Conservation (phyloP, 2,888 invertebrate species). For the Hypomecis atomaria region DNA sequence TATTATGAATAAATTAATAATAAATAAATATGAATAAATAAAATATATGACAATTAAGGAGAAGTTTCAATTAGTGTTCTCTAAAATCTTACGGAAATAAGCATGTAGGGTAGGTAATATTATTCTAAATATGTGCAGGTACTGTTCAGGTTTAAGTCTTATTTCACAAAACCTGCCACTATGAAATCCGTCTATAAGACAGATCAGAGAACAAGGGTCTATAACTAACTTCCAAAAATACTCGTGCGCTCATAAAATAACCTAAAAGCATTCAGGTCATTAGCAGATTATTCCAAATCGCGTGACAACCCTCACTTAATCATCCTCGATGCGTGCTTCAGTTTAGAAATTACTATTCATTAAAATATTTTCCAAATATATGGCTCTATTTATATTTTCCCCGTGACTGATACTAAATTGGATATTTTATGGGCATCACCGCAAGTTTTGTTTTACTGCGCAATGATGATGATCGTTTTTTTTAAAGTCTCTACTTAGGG, state of each 20-base stretch:
- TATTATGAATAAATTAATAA: too few relatives aligned
- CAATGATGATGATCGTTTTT: not conserved
- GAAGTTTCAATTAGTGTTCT: too few relatives aligned
- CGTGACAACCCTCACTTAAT: conserved; percentile 62
- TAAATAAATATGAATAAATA: too few relatives aligned
- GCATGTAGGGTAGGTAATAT: too few relatives aligned
- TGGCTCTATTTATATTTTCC: conserved; percentile 55
- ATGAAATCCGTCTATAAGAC: too few relatives aligned
- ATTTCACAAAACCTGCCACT: too few relatives aligned
- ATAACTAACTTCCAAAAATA: conserved; percentile 42
- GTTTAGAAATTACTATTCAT: conserved; percentile 59
- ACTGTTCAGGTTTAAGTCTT: too few relatives aligned
- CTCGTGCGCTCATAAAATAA: conserved; percentile 51
- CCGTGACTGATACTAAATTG: conserved; percentile 43
- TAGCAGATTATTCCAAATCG: conserved; percentile 64
- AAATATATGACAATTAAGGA: too few relatives aligned
- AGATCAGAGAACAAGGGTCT: conserved; percentile 23
- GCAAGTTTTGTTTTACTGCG: not conserved
- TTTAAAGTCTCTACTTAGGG: not conserved
- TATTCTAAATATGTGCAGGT: too few relatives aligned
- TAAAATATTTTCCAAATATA: conserved; percentile 57
- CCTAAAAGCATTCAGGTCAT: conserved; percentile 62
- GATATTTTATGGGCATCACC: conserved; percentile 33
- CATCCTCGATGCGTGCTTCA: conserved; percentile 58
- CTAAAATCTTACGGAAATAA: too few relatives aligned